Evolutionary conservation across 2,797 vertebrate genomes (phyloP).

Genomic region (Sebastes kiyomatsui): DNA sequence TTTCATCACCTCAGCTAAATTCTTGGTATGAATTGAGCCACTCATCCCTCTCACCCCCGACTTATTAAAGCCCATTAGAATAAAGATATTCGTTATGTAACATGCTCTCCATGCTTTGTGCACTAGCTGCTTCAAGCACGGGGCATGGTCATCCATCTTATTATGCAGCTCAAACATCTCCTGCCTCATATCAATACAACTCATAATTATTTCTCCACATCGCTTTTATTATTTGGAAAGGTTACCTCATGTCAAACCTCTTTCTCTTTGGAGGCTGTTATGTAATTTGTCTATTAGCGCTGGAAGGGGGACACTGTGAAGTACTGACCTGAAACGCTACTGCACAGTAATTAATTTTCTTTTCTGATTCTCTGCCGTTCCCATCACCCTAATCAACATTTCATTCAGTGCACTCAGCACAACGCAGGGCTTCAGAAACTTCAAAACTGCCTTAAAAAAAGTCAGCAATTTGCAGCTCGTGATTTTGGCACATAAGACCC

Average conservation of each 20-base stretch:
- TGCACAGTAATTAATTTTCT: conserved; percentile 61
- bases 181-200: conserved; percentile 21
- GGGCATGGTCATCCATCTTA: conserved; percentile 20
- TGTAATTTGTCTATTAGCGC: conserved; percentile 66
- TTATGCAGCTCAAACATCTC: conserved; percentile 26
- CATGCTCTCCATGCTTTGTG: conserved; percentile 27
- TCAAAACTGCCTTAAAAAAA: conserved; percentile 28
- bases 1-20: conserved; percentile 47
- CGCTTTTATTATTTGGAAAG: conserved; percentile 39
- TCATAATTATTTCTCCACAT: conserved; percentile 40
- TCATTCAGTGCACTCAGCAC: conserved; percentile 30
- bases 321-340: conserved; percentile 67
- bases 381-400: conserved; percentile 43
- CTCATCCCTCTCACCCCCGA: conserved; percentile 13
- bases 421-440: conserved; percentile 16
- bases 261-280: conserved; percentile 53
- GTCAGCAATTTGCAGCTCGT: conserved; percentile 18
- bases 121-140: background rate
- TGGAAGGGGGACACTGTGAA: conserved; percentile 57
- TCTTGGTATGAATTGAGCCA: conserved; percentile 52
- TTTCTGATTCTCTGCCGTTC: conserved; percentile 50
- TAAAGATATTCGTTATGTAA: conserved; percentile 59
- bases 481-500: conserved; percentile 52
- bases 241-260: conserved; percentile 51
- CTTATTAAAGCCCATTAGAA: conserved; percentile 49